Evolutionary conservation across 2,113 vertebrate genomes (phyloP), one percentile per base, ranked within the genome.

Genomic region (Hiodon alosoides): DNA sequence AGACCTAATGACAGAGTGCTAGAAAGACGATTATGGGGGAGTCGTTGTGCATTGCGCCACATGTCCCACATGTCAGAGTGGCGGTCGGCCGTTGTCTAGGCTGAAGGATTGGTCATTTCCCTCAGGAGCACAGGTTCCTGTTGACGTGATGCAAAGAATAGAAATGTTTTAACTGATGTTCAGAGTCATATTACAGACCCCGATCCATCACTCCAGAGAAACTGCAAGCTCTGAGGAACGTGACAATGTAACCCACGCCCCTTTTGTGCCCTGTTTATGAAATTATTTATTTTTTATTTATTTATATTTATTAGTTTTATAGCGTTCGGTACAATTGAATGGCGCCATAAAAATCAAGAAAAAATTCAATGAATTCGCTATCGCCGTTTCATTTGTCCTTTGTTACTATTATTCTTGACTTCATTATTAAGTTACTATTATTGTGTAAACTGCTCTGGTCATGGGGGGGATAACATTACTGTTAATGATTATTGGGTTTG

Each of bases 1-100:
- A 9, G 79, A 81, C 61, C 74, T 76, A 9, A 83, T 76, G 83
- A 83, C 64, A 4, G 54, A 72, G 66, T 7, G 72, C 17, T 48
- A 4, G 48, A 16, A 31, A 70, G 51, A 7, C 11, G 5, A 31
- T 59, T 54, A 14, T 17, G 57, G 46, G 10, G 53, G 7, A 31
- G 68, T 9, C 68, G 31, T 31, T 31, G 31, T 31, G 31, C 17
- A 47, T 68, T 14, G 52, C 50, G 66, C 48, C 50, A 52, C 13
- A 50, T 50, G 50, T 3, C 6, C 66, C 66, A 50, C 50, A 68
- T 68, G 31, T 52, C 47, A 7, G 66, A 50, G 66, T 13, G 4
- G 31, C 48, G 14, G 48, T 51, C 48, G 52, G 66, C 13, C 48
- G 48, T 31, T 31, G 31, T 31, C 31, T 31, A 31, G 31, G 31